Conservation (phyloP, 2,797 vertebrate species). For the Pristis pectinata region DNA sequence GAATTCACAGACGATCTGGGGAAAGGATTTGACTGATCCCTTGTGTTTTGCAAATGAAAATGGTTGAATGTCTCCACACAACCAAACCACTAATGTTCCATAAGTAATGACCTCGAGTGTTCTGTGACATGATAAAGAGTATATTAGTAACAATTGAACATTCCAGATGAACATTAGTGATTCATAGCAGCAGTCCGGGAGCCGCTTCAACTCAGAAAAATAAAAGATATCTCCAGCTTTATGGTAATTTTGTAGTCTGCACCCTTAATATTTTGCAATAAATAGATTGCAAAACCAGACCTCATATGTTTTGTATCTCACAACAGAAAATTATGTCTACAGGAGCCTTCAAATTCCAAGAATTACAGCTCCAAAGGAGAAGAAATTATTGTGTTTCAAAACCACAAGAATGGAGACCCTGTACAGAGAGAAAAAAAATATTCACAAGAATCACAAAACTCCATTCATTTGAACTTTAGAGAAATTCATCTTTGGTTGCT, state of each 20-base stretch:
- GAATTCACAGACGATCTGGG: slow-evolving; percentile 47
- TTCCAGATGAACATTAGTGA: slow-evolving; percentile 45
- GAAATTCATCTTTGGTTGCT: too few relatives aligned
- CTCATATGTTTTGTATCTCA: not conserved
- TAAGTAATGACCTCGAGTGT: slow-evolving; percentile 40
- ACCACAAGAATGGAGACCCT: not conserved
- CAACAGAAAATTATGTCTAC: not conserved
- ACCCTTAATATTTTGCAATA: not conserved
- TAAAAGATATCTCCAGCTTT: not conserved
- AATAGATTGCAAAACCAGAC: not conserved
- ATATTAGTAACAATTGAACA: not conserved
- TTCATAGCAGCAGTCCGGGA: slow-evolving; percentile 45
- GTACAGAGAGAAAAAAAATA: not conserved
- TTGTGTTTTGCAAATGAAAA: slow-evolving; percentile 47
- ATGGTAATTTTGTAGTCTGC: not conserved
- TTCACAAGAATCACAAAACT: not conserved
- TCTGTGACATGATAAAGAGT: slow-evolving; percentile 43
- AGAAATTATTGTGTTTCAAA: not conserved
- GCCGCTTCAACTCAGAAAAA: not conserved
- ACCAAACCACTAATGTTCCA: slow-evolving; percentile 43
- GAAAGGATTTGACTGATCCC: slow-evolving; percentile 46
- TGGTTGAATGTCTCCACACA: slow-evolving; percentile 47
- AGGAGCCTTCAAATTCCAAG: not conserved
- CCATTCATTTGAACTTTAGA: not conserved
- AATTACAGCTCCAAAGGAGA: not conserved